Percentiles rank a stretch among this genome's conserved stretches.
Evolutionary conservation across 2,888 invertebrate species (phyloP).

Genomic region (Gari tellinella): DNA sequence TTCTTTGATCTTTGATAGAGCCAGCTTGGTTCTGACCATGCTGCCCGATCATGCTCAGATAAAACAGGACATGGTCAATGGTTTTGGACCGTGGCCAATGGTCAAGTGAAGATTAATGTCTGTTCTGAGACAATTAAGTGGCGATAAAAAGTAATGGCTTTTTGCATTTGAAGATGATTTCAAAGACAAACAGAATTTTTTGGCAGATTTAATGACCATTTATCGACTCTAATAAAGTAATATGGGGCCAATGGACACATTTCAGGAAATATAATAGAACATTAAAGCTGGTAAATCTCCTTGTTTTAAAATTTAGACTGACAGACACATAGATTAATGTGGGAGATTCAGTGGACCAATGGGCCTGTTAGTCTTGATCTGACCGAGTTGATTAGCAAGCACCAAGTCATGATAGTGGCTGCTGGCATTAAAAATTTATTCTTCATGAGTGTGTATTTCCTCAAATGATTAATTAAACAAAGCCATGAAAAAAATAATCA

Average conservation of each 20-base stretch:
- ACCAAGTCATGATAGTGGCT: too few relatives aligned
- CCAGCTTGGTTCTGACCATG: not conserved
- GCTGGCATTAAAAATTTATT: constrained; percentile 5
- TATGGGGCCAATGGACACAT: too few relatives aligned
- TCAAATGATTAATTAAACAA: not conserved
- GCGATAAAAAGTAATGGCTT: not conserved
- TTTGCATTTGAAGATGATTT: not conserved
- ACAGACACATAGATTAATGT: too few relatives aligned
- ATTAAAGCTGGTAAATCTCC: too few relatives aligned
- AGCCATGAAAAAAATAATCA: constrained; percentile 2
- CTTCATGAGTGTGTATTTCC: constrained; percentile 3
- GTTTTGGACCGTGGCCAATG: not conserved
- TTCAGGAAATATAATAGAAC: too few relatives aligned
- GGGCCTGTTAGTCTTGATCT: not conserved
- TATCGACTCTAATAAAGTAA: constrained; percentile 1
- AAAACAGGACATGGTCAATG: constrained; percentile 14
- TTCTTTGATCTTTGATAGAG: constrained; percentile 10
- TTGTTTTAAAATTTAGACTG: too few relatives aligned
- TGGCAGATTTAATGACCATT: constrained; percentile 26
- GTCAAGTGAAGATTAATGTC: constrained; percentile 5
- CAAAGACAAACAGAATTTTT: constrained; percentile 23
- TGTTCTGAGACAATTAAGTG: not conserved
- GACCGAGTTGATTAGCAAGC: too few relatives aligned
- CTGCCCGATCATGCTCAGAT: not conserved
- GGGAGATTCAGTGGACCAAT: too few relatives aligned